Conservation (phyloP, 2,113 vertebrate species). For the Cochlearius cochlearius region DNA sequence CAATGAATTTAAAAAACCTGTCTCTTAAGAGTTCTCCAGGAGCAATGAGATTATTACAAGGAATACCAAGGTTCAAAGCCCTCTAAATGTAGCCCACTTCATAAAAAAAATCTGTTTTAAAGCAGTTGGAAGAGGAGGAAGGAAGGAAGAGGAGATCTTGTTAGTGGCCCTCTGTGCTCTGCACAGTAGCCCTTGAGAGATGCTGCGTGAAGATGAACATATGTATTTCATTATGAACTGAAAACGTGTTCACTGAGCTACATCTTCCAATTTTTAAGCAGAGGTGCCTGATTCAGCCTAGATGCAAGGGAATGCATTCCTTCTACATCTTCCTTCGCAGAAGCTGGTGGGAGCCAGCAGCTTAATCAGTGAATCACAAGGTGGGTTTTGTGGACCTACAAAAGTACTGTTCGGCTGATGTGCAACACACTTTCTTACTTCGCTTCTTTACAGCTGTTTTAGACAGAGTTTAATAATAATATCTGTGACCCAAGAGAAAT, state of each 20-base stretch:
- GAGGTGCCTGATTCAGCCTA: background rate
- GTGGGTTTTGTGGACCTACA: background rate
- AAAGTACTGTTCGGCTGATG: background rate
- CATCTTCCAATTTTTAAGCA: background rate
- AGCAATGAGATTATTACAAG: background rate
- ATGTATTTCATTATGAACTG: background rate
- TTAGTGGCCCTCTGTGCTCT: background rate
- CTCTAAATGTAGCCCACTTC: background rate
- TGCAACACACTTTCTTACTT: background rate
- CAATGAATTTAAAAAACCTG: background rate
- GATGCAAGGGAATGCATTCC: background rate
- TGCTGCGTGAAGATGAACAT: background rate
- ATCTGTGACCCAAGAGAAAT: background rate
- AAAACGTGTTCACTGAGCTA: background rate
- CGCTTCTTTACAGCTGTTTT: background rate
- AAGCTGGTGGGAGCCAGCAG: background rate
- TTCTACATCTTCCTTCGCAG: background rate
- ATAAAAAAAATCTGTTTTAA: background rate
- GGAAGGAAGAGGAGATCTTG: background rate
- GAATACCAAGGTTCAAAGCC: background rate
- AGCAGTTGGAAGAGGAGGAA: background rate
- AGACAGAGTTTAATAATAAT: background rate
- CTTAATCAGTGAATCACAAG: background rate
- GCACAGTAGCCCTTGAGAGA: constrained; percentile 10
- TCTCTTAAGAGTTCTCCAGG: background rate